Evolutionary conservation across 2,797 vertebrate species (phyloP), one percentile per base, ranked within the genome.

Genomic region (Chrysocyon brachyurus): DNA sequence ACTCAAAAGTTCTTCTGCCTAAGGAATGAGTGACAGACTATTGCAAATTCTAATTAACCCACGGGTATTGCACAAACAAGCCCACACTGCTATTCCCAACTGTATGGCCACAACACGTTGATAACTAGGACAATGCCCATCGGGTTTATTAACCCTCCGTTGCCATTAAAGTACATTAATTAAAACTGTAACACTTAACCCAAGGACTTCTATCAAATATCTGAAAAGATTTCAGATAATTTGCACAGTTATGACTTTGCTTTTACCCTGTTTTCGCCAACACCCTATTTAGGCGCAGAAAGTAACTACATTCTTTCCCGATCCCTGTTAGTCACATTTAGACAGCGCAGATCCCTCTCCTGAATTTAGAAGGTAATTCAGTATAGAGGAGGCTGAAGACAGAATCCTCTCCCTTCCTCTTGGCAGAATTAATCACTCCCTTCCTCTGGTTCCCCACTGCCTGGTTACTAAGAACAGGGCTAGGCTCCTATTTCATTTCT

Each of bases 91-190:
- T 70, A 61, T 88, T 91, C 72, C 66, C 86, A 91, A 82, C 68
- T 92, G 75, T 9, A 87, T 52, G 90, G 72, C 31, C 85, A 84
- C 59, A 94, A 70, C 0, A 14, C 87, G 91, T 78, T 96, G 89
- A 97, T 68, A 77, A 90, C 66, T 77, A 95, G 79, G 36, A 94
- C 88, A 97, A 86, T 75, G 77, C 11, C 91, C 28, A 52, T 54
- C 84, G 88, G 81, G 82, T 88, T 73, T 90, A 94, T 96, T 94
- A 97, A 89, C 91, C 86, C 73, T 68, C 79, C 61, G 26, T 22
- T n/a, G 26, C 14, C 92, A 73, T 94, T 92, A 93, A 97, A 96
- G 93, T 61, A n/a, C 31, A 88, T 61, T 56, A 95, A 97, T 94
- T 54, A 78, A 82, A 96, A 96, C 79, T 49, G 22, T 46, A 95